Percentiles rank a stretch among this genome's conserved stretches.
Conservation (phyloP, 2,113 vertebrate species). For the Perca fluviatilis region DNA sequence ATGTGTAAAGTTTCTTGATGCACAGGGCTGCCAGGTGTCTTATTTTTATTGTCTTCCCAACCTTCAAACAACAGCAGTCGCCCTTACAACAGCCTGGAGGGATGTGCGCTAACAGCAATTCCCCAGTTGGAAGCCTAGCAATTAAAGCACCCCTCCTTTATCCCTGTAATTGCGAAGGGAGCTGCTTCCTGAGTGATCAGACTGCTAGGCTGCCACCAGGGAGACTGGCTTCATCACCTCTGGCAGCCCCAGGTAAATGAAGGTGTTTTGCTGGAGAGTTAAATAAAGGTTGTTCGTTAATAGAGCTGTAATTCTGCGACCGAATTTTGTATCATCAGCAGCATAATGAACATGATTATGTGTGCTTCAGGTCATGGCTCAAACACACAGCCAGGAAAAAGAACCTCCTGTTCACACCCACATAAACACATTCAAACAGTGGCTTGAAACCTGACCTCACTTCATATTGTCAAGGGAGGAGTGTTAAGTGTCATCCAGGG, state of each 20-base stretch:
- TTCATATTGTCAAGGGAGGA: not conserved
- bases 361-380: not conserved
- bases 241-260: constrained; percentile 72
- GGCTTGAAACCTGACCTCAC: constrained; percentile 38
- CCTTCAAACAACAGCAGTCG: constrained; percentile 74
- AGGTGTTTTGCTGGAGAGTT: constrained; percentile 60
- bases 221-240: constrained; percentile 70
- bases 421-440: constrained; percentile 8
- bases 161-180: constrained; percentile 80
- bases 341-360: not conserved
- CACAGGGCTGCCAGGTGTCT: constrained; percentile 73
- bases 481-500: constrained; percentile 43
- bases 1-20: constrained; percentile 62
- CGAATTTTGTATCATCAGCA: not conserved
- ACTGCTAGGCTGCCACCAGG: constrained; percentile 68
- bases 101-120: constrained; percentile 76
- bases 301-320: constrained; percentile 14
- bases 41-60: constrained; percentile 71
- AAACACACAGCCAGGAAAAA: constrained; percentile 7
- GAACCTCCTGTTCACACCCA: constrained; percentile 5
- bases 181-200: constrained; percentile 74
- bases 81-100: constrained; percentile 72
- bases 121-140: constrained; percentile 78
- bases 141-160: constrained; percentile 80
- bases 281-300: constrained; percentile 75